Conservation (phyloP, 2,888 invertebrate genomes). For the Adela reaumurella region DNA sequence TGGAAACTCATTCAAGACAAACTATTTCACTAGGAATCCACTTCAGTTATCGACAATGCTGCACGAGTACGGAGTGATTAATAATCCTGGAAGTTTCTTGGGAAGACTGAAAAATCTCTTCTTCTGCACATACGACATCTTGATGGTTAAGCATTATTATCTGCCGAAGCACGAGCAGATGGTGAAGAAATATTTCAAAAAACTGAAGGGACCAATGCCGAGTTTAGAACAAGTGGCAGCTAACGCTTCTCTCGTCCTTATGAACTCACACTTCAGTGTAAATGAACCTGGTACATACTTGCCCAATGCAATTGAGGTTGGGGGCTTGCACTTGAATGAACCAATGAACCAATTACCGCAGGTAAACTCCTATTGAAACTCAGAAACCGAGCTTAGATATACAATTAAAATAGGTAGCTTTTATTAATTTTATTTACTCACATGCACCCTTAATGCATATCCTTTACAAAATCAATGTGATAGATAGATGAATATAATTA, state of each 20-base stretch:
- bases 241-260: constrained; percentile 36
- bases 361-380: too few relatives aligned
- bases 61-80: constrained; percentile 9
- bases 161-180: constrained; percentile 32
- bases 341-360: constrained; percentile 27
- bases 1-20: constrained; percentile 11
- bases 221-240: constrained; percentile 34
- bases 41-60: constrained; percentile 11
- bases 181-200: constrained; percentile 30
- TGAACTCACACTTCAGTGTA: constrained; percentile 50
- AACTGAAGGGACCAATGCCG: constrained; percentile 31
- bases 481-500: too few relatives aligned
- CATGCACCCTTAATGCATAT: too few relatives aligned
- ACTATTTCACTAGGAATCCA: constrained; percentile 11
- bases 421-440: too few relatives aligned
- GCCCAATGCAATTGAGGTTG: constrained; percentile 56
- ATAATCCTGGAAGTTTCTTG: constrained; percentile 8
- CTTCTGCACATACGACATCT: constrained; percentile 25
- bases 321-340: constrained; percentile 48
- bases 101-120: constrained; percentile 11
- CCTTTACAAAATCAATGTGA: too few relatives aligned
- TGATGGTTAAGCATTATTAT: constrained; percentile 37
- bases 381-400: too few relatives aligned
- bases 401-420: too few relatives aligned
- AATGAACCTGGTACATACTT: constrained; percentile 41